A percentile compares a stretch with the other conserved stretches of the same genome.
These are phyloP conservation scores for Mimachlamys varia DNA, from an alignment of 2,888 invertebrate species.

Conservation along the genomic window DNA sequence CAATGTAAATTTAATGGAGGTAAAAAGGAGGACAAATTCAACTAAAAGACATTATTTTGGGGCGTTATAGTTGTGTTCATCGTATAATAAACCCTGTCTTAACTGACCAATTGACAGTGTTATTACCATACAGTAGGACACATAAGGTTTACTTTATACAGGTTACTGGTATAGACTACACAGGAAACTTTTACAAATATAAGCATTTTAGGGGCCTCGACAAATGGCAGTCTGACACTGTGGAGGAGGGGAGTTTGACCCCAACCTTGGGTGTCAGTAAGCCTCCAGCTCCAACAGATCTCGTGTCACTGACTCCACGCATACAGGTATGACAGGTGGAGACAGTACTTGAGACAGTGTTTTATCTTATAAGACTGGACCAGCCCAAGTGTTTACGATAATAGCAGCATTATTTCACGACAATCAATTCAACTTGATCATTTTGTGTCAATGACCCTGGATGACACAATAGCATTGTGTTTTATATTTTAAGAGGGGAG, in stretches of 20 bases:
- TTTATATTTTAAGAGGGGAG: neutral
- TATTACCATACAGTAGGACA: too few species aligned
- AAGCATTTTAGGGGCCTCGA: too few species aligned
- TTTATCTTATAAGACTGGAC: constrained; percentile 1
- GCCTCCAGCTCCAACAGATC: neutral
- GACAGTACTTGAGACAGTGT: neutral
- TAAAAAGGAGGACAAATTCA: too few species aligned
- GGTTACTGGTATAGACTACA: too few species aligned
- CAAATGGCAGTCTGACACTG: too few species aligned
- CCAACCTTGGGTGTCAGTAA: neutral
- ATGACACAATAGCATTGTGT: neutral
- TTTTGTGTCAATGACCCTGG: neutral
- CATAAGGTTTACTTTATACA: neutral
- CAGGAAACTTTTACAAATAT: too few species aligned
- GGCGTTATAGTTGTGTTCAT: too few species aligned
- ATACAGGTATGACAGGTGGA: neutral
- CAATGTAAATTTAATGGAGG: too few species aligned
- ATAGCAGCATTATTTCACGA: constrained; percentile 12
- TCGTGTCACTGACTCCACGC: neutral
- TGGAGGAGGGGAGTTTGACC: neutral
- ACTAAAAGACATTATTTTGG: too few species aligned
- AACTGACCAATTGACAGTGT: too few species aligned
- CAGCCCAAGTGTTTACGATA: neutral
- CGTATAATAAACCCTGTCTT: too few species aligned
- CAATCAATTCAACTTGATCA: constrained; percentile 22